Base-by-base conservation (phyloP, 2,113 vertebrate species). In the Morone saxatilis region DNA sequence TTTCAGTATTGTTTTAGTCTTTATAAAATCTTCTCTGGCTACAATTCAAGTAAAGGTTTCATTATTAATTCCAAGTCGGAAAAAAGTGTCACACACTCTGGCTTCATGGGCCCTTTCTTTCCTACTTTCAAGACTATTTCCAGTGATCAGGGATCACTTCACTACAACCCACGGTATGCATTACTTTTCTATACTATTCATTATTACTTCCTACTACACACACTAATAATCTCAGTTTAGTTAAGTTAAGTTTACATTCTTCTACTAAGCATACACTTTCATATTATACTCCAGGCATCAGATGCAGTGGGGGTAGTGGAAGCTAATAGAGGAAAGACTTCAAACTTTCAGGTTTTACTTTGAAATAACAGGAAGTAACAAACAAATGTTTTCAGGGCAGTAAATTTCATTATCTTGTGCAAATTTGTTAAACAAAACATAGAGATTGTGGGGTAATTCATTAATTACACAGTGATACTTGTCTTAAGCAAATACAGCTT, bases 351-450 rank as follows among this genome's bases (percentile, higher is more conserved):
- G 2, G 1, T 67, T 78, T 73, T 40, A 41, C 14, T 76, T 67
- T 72, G 22, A 6, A 12, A 36, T 78, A 78, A 45, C 69, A 51
- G 47, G 53, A 69, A 67, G 57, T 47, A 51, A 53, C 59, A 75
- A 78, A 66, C 43, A 67, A 59, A 80, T 86, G 66, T 31, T 78
- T 62, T 50, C 72, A 43, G 66, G 74, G 74, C 63, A 62, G 47
- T n/a, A 69, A 25, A 78, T 78, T 78, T 85, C 76, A 89, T 91
- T 91, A 85, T 83, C 31, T 83, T 50, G 59, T 40, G 73, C 74
- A 83, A 86, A 82, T 78, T 36, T 20, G 25, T 61, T 71, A 43
- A 57, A 65, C 36, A 72, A 78, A 81, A 72, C 68, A 66, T 2
- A 6, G 25, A n/a, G 17, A 65, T 87, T 74, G 31, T 48, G 50